A percentile compares a stretch with the other conserved stretches of the same genome.
These are phyloP conservation scores for Hypercompe scribonia DNA, from an alignment of 2,888 invertebrate species.

Conservation along the genomic window DNA sequence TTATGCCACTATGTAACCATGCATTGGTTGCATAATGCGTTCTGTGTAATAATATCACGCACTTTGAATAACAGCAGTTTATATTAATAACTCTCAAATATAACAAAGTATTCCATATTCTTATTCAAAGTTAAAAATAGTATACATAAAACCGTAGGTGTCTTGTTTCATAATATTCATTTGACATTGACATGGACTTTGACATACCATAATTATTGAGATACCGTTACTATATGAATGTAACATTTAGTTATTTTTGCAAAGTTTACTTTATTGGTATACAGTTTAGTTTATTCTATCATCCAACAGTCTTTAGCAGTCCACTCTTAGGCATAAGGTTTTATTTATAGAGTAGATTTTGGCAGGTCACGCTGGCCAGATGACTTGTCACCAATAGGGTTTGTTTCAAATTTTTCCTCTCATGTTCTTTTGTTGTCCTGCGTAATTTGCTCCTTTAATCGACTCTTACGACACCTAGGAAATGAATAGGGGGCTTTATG, in stretches of 20 bases:
- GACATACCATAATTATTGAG: background rate
- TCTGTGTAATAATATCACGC: slow-evolving; percentile 48
- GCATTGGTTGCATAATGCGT: slow-evolving; percentile 67
- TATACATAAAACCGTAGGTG: background rate
- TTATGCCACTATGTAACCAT: slow-evolving; percentile 68
- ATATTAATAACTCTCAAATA: background rate
- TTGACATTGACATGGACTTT: slow-evolving; percentile 6
- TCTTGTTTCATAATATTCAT: background rate
- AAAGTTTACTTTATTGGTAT: background rate
- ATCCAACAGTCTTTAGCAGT: no score
- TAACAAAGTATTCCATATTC: background rate
- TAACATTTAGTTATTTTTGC: background rate
- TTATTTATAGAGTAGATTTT: no score
- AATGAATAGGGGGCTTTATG: no score
- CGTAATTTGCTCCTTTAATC: no score
- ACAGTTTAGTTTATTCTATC: no score
- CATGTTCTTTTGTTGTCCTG: no score
- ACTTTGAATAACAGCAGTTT: slow-evolving; percentile 25
- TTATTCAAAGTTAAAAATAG: background rate
- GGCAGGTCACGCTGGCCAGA: no score
- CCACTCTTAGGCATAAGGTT: no score
- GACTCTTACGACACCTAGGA: no score
- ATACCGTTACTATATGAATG: background rate
- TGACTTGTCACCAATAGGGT: no score
- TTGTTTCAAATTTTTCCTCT: no score